Evolutionary conservation across 2,888 invertebrate genomes (phyloP), one percentile per base, ranked within the genome.

Genomic region (Macropis europaea): DNA sequence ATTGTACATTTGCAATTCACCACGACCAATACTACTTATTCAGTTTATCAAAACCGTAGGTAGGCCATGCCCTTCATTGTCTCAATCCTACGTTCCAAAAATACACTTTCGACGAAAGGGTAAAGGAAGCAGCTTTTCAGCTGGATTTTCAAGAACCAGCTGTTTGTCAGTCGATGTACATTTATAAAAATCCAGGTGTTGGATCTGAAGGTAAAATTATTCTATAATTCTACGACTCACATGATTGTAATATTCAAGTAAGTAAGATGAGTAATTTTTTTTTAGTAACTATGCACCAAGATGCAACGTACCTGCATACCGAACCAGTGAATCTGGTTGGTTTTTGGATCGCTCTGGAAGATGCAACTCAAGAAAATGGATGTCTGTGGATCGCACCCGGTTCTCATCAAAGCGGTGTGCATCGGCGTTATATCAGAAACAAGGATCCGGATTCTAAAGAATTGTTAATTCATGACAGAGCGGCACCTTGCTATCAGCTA

Each of bases 331-430:
- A 94, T 7, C 91, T 96, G 0, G 90, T 96, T 1, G 99, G 99
- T 0, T 95, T 98, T 85, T 99, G 99, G 99, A 95, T 99, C 74
- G 97, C 99, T 0, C 90, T 99, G 3, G 98, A 99, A 85, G 97
- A 99, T 86, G 96, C 98, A 0, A 97, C 96, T 0, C 74, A 94
- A 13, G 95, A 98, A 86, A 99, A 99, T 88, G 99, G 99, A 3
- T 99, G 99, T 86, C 91, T 99, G 3, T 97, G 96, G 94, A 95
- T 98, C 86, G 94, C 96, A 2, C 95, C 95, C 17, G 97, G 97
- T 0, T 99, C 99, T 0, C 99, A 99, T 90, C 95, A 94, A 86
- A 94, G 95, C 47, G 95, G 95, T 0, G 93, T 96, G 0, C 95
- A 96, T 83, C 91, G 95, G 52, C 92, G 95, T 80, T 92, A 95